Evolutionary conservation across 2,797 vertebrate species (phyloP).

Genomic region (Syndactyla subalaris): DNA sequence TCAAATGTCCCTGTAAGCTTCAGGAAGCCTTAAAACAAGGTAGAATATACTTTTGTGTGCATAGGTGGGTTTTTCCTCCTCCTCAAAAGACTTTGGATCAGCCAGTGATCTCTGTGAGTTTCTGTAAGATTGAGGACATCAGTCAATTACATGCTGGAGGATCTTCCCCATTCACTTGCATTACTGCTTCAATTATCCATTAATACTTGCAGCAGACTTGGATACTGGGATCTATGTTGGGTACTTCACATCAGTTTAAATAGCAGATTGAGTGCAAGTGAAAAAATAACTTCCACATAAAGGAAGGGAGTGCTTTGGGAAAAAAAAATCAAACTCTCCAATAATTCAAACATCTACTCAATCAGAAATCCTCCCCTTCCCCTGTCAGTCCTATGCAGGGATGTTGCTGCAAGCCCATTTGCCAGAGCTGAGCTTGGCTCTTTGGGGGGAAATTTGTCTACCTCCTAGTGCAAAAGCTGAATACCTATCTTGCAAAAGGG

Average conservation of each 20-base stretch:
- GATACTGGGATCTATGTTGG: background rate
- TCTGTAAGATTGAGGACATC: background rate
- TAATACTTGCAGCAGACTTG: background rate
- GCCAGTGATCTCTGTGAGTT: background rate
- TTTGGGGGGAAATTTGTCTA: background rate
- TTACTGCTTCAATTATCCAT: background rate
- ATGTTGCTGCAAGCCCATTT: background rate
- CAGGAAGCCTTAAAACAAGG: slow-evolving; percentile 11
- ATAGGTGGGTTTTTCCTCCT: background rate
- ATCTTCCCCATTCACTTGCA: background rate
- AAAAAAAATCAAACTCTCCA: background rate
- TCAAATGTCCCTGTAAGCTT: slow-evolving; percentile 7
- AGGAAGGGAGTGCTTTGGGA: background rate
- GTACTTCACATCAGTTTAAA: background rate
- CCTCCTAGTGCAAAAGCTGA: background rate
- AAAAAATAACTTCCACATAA: background rate
- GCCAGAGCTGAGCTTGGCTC: background rate
- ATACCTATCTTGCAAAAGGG: background rate
- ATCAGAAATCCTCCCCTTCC: background rate
- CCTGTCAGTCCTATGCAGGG: background rate
- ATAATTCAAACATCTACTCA: background rate
- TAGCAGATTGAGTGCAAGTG: background rate
- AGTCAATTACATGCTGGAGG: background rate
- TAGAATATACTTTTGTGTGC: background rate
- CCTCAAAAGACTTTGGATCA: background rate